Evolutionary conservation across 2,888 invertebrate genomes (phyloP).

Genomic region (Gymnocheta viridis): DNA sequence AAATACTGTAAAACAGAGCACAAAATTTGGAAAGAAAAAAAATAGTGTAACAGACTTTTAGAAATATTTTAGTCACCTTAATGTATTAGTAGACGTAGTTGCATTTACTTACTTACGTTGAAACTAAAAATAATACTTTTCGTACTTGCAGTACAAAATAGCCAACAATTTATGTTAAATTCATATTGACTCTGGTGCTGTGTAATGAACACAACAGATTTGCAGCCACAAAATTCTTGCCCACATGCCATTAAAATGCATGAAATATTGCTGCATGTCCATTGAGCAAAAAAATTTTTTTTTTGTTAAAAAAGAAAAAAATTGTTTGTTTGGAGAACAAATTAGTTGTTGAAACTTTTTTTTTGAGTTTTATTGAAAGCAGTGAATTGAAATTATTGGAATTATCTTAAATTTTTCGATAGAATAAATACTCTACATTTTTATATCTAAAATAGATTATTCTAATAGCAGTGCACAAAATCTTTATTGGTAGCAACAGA

Average conservation of each 20-base stretch:
- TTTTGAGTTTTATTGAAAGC: neutral
- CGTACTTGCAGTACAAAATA: neutral
- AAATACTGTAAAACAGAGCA: conserved; percentile 31
- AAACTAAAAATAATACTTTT: conserved; percentile 14
- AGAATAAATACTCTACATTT: neutral
- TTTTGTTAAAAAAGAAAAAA: neutral
- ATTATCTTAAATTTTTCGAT: neutral
- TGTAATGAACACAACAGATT: conserved; percentile 8
- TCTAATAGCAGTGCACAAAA: no score
- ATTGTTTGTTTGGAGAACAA: conserved; percentile 28
- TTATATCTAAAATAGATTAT: no score
- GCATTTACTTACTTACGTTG: conserved; percentile 8
- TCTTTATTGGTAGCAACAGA: no score
- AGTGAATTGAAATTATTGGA: conserved; percentile 1
- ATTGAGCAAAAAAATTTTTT: conserved; percentile 8
- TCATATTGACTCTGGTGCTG: conserved; percentile 2
- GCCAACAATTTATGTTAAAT: conserved; percentile 23
- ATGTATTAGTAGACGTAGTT: neutral
- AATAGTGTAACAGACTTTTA: conserved; percentile 38
- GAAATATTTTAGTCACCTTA: conserved; percentile 36
- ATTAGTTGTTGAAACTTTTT: conserved; percentile 32
- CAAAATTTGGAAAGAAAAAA: conserved; percentile 29
- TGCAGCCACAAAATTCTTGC: conserved; percentile 47
- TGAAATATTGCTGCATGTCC: conserved; percentile 44
- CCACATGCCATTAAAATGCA: conserved; percentile 65